Conservation (phyloP, 2,113 vertebrate species). For the Cavia aperea region DNA sequence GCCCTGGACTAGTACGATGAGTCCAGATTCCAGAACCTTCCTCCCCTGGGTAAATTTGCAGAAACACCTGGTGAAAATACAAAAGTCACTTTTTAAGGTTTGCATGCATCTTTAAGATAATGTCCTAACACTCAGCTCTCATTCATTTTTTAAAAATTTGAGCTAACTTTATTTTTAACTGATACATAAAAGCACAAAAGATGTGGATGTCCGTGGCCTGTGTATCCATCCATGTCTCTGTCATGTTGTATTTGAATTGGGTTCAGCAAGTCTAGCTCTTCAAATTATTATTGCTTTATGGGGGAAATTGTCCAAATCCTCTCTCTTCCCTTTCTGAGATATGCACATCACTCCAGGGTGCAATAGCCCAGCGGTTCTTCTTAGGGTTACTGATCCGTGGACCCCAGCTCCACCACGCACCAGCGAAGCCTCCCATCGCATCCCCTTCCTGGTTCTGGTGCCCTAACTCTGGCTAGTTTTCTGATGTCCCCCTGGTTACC, state of each 20-base stretch:
- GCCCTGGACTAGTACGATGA: background rate
- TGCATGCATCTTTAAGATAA: background rate
- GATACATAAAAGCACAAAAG: background rate
- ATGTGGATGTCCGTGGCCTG: background rate
- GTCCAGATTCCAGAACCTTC: background rate
- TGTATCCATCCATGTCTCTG: background rate
- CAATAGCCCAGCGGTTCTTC: background rate
- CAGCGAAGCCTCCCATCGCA: no score
- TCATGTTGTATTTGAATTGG: background rate
- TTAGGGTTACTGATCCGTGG: accelerated
- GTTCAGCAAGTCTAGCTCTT: background rate
- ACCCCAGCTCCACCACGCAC: background rate
- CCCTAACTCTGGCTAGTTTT: background rate
- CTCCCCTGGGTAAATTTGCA: background rate
- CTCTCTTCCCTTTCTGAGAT: background rate
- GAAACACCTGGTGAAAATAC: background rate
- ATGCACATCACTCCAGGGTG: background rate
- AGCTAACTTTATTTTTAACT: background rate
- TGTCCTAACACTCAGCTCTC: background rate
- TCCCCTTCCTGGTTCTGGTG: background rate
- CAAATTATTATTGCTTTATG: background rate
- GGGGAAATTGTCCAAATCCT: background rate
- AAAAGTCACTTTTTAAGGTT: background rate
- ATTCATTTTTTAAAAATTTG: background rate
- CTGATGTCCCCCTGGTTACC: background rate